Conservation (phyloP, 1,140 invertebrate species). For the Daktulosphaira vitifoliae region DNA sequence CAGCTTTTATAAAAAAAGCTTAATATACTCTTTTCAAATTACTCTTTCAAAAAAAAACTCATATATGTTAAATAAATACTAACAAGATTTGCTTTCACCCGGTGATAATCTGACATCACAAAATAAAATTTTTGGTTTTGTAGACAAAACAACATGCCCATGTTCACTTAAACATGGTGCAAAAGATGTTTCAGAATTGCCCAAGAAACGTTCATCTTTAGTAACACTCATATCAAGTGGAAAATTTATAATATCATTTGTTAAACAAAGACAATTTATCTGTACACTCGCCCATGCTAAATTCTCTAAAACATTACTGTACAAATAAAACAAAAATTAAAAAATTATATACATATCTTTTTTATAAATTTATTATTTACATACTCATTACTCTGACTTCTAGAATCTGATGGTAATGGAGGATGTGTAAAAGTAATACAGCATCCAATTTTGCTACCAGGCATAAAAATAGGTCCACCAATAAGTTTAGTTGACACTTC, state of each 20-base stretch:
- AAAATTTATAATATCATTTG: conserved; percentile 53
- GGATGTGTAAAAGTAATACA: conserved; percentile 77
- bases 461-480: conserved; percentile 79
- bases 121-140: conserved; percentile 91
- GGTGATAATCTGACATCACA: conserved; percentile 83
- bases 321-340: conserved; percentile 37
- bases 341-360: conserved; percentile 43
- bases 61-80: conserved; percentile 45
- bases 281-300: conserved; percentile 93
- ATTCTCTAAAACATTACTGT: conserved; percentile 67
- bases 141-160: conserved; percentile 78
- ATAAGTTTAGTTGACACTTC: conserved; percentile 76
- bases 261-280: conserved; percentile 83
- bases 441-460: conserved; percentile 82
- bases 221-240: conserved; percentile 9
- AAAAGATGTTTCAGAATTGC: conserved; percentile 61
- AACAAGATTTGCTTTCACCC: conserved; percentile 85
- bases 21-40: too few species aligned
- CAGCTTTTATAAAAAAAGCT: too few species aligned
- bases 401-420: conserved; percentile 58
- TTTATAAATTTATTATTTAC: conserved; percentile 46
- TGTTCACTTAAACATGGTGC: conserved; percentile 61
- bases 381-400: conserved; percentile 65
- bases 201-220: conserved; percentile 34
- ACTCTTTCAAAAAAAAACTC: too few species aligned